These are phyloP conservation scores for Protobothrops mucrosquamatus DNA, from an alignment of 2,113 vertebrate genomes.

Conservation along the genomic window DNA sequence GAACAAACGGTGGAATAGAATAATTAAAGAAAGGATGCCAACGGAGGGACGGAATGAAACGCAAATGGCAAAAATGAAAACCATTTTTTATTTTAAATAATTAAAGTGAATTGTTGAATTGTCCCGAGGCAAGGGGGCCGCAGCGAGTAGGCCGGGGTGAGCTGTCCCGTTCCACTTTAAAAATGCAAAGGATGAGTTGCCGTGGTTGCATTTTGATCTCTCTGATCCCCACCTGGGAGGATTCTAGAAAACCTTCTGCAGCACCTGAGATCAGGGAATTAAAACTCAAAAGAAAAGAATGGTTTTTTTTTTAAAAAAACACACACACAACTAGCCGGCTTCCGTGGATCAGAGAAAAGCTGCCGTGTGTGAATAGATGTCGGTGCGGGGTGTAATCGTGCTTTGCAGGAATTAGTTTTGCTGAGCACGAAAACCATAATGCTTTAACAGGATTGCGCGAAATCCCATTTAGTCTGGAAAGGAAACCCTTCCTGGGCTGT, in stretches of 20 bases:
- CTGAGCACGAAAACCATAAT: background rate
- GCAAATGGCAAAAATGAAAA: no score
- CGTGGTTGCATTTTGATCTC: background rate
- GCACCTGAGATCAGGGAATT: background rate
- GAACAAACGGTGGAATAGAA: no score
- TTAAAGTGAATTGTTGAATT: no score
- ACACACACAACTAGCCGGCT: background rate
- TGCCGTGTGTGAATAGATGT: background rate
- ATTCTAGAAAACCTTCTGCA: background rate
- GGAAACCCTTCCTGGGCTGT: background rate
- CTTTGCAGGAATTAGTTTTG: background rate
- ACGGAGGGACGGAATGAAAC: no score
- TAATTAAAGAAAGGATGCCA: no score
- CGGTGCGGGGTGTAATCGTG: background rate
- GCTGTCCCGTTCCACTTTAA: background rate
- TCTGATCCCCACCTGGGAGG: background rate
- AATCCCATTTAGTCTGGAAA: background rate
- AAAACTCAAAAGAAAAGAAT: background rate
- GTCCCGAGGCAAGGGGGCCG: no score
- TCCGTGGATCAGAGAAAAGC: background rate
- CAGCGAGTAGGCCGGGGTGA: no score
- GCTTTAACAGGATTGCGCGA: background rate
- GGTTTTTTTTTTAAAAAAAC: background rate
- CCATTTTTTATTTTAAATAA: no score
- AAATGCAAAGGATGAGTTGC: background rate